phyloP scores from a whole-genome alignment of 2,113 vertebrate species.

The Salvator merianae region DNA sequence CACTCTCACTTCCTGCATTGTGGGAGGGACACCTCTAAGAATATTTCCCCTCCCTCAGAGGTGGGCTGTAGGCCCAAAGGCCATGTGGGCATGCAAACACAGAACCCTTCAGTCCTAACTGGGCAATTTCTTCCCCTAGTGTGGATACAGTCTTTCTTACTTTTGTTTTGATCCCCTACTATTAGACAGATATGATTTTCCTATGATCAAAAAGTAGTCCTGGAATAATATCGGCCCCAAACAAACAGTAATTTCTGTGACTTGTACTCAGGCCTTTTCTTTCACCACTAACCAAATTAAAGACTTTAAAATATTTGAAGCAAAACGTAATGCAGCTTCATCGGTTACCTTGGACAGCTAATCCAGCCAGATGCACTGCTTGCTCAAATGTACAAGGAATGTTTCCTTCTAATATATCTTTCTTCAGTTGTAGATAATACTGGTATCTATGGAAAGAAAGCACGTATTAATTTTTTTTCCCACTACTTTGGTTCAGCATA shows the following conservation, averaged over 20 bases:
- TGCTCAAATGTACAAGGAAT: conserved; percentile 94
- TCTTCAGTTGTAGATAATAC: conserved; percentile 98
- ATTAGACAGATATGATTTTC: background rate
- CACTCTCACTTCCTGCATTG: too few species aligned
- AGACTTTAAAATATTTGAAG: background rate
- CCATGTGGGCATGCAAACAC: too few species aligned
- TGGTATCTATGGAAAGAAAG: conserved; percentile 85
- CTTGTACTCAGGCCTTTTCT: background rate
- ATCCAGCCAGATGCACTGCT: conserved; percentile 90
- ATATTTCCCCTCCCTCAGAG: too few species aligned
- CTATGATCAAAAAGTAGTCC: background rate
- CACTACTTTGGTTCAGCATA: background rate
- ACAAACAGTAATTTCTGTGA: background rate
- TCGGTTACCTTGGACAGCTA: conserved; percentile 94
- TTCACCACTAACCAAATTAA: too few species aligned
- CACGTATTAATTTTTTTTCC: background rate
- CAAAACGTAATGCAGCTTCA: conserved; percentile 3
- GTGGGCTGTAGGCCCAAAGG: too few species aligned
- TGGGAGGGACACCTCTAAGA: too few species aligned
- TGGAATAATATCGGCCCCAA: background rate
- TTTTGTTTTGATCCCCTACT: background rate
- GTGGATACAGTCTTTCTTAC: too few species aligned
- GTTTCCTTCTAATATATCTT: conserved; percentile 93
- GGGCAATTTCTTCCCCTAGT: too few species aligned
- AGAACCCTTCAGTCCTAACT: too few species aligned